A percentile compares a stretch with the other conserved stretches of the same genome.
Conservation (phyloP, 2,888 invertebrate species). For the Philopedon plagiatum region DNA sequence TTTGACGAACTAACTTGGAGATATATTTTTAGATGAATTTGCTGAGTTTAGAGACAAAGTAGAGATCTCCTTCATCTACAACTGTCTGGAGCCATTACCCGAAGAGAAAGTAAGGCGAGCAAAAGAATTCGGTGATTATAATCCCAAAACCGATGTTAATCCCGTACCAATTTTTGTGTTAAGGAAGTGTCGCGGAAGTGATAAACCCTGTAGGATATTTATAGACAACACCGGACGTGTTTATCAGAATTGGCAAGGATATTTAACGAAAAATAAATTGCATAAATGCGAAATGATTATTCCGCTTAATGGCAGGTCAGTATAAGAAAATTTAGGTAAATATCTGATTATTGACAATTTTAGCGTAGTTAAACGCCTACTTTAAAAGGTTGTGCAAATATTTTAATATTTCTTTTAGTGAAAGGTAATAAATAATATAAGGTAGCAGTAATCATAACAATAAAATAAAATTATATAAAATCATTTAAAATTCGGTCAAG, state of each 20-base stretch:
- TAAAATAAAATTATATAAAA: too few relatives aligned
- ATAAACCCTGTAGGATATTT: slow-evolving; percentile 62
- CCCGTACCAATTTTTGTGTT: slow-evolving; percentile 64
- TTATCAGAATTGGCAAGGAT: slow-evolving; percentile 72
- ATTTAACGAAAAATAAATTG: slow-evolving; percentile 71
- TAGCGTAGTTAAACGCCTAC: too few relatives aligned
- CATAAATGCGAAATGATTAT: slow-evolving; percentile 72
- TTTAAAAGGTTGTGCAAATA: too few relatives aligned
- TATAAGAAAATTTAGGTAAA: slow-evolving; percentile 55
- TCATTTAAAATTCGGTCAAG: too few relatives aligned
- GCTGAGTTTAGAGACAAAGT: slow-evolving; percentile 58
- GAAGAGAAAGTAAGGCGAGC: slow-evolving; percentile 57
- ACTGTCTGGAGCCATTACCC: slow-evolving; percentile 61
- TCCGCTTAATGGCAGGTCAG: slow-evolving; percentile 70
- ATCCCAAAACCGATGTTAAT: slow-evolving; percentile 60
- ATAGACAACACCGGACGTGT: slow-evolving; percentile 67
- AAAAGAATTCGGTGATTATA: slow-evolving; percentile 60
- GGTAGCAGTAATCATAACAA: too few relatives aligned
- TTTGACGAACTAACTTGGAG: background rate
- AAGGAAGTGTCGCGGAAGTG: slow-evolving; percentile 61
- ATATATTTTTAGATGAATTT: slow-evolving; percentile 54
- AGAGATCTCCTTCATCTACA: slow-evolving; percentile 59
- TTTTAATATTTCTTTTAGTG: too few relatives aligned
- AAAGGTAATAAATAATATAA: too few relatives aligned
- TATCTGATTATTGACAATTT: too few relatives aligned